Conservation (phyloP, 2,888 invertebrate species). For the Drosophila glabriapex region DNA sequence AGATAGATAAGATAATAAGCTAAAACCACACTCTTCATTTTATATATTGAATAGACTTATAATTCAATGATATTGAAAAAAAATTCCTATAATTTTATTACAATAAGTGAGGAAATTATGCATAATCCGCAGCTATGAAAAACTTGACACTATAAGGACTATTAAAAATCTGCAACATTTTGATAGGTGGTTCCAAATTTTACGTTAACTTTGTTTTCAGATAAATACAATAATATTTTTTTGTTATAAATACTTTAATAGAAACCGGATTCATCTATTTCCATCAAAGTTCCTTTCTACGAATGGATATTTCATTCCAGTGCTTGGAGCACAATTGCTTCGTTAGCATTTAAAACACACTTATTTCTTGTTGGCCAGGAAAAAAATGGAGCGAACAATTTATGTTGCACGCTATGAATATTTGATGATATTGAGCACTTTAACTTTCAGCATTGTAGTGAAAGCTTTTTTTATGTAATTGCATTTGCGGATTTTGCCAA, state of each 20-base stretch:
- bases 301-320: conserved; percentile 1
- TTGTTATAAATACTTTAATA: conserved; percentile 11
- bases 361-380: conserved; percentile 27
- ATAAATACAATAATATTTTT: not conserved
- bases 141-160: not conserved
- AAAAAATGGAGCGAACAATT: conserved; percentile 34
- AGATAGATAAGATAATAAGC: too few species aligned
- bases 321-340: conserved; percentile 66
- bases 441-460: conserved; percentile 41
- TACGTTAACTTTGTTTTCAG: not conserved
- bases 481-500: conserved; percentile 58
- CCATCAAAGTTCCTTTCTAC: not conserved
- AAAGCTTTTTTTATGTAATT: conserved; percentile 49
- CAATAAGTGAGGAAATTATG: not conserved
- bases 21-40: too few species aligned
- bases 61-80: too few species aligned
- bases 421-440: conserved; percentile 63
- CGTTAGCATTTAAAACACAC: conserved; percentile 69
- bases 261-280: conserved; percentile 8
- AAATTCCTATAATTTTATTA: not conserved
- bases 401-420: conserved; percentile 60
- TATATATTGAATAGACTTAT: too few species aligned
- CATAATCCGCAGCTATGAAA: not conserved
- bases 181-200: not conserved
- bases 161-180: not conserved